These are phyloP conservation scores for Trachelus iudaicus DNA, from an alignment of 2,888 invertebrate species.

Conservation along the genomic window DNA sequence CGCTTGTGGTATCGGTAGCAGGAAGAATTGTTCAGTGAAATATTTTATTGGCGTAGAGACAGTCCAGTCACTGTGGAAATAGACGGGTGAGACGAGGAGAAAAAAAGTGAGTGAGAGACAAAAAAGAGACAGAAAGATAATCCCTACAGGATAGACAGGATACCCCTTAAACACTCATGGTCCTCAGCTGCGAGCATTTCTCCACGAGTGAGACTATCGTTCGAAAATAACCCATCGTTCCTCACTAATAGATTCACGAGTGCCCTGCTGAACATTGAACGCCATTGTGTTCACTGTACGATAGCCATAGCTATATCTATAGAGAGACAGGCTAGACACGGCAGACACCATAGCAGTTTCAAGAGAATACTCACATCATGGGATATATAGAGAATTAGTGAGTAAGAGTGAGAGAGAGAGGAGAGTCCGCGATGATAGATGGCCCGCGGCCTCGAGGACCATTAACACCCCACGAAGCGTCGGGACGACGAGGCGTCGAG, in stretches of 20 bases:
- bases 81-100: background rate
- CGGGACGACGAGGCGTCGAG: background rate
- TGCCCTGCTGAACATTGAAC: slow-evolving; percentile 34
- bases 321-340: background rate
- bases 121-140: background rate
- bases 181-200: background rate
- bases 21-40: background rate
- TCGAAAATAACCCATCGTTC: slow-evolving; percentile 46
- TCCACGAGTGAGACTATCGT: slow-evolving; percentile 19
- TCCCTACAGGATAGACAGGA: background rate
- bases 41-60: background rate
- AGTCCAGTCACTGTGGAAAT: background rate
- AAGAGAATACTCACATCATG: background rate
- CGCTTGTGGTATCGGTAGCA: background rate
- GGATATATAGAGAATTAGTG: background rate
- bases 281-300: slow-evolving; percentile 26
- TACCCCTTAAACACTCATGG: background rate
- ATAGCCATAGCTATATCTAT: background rate
- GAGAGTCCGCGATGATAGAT: slow-evolving; percentile 46
- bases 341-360: background rate
- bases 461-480: slow-evolving; percentile 28
- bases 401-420: background rate
- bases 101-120: background rate
- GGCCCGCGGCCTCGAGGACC: slow-evolving; percentile 45
- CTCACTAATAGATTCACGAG: slow-evolving; percentile 52